A percentile compares a stretch with the other conserved stretches of the same genome.
Conservation (phyloP, 2,888 invertebrate species). For the Catocala sponsa region DNA sequence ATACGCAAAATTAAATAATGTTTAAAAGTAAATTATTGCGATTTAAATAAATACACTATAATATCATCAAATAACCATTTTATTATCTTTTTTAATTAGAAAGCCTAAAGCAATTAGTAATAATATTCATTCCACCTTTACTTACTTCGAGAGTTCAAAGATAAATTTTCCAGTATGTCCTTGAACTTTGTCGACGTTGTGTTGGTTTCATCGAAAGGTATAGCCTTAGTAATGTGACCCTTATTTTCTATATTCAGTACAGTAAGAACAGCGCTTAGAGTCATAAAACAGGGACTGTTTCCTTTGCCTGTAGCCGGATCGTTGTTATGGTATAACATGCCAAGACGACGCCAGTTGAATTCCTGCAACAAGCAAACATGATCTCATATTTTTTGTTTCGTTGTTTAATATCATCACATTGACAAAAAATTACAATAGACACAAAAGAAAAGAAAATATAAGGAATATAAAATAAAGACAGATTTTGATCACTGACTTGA, state of each 20-base stretch:
- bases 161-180: slow-evolving; percentile 88
- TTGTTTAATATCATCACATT: neutral
- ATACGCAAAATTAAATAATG: too few species aligned
- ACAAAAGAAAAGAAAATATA: neutral
- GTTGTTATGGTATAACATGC: slow-evolving; percentile 92
- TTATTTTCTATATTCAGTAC: slow-evolving; percentile 77
- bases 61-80: neutral
- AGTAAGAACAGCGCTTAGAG: slow-evolving; percentile 90
- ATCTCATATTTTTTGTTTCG: neutral
- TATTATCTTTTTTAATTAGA: neutral
- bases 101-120: neutral
- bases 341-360: slow-evolving; percentile 92
- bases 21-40: too few species aligned
- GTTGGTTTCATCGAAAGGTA: slow-evolving; percentile 90
- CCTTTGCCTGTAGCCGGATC: slow-evolving; percentile 89
- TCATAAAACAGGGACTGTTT: slow-evolving; percentile 93
- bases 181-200: slow-evolving; percentile 86
- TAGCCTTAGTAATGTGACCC: slow-evolving; percentile 82
- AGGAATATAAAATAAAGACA: neutral
- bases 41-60: too few species aligned
- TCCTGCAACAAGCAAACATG: slow-evolving; percentile 77
- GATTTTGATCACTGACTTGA: neutral
- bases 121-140: slow-evolving; percentile 52
- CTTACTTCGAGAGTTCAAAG: slow-evolving; percentile 91
- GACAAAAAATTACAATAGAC: neutral